Base-by-base conservation (phyloP, 2,888 invertebrate species). In the Lordiphosa andalusiaca region DNA sequence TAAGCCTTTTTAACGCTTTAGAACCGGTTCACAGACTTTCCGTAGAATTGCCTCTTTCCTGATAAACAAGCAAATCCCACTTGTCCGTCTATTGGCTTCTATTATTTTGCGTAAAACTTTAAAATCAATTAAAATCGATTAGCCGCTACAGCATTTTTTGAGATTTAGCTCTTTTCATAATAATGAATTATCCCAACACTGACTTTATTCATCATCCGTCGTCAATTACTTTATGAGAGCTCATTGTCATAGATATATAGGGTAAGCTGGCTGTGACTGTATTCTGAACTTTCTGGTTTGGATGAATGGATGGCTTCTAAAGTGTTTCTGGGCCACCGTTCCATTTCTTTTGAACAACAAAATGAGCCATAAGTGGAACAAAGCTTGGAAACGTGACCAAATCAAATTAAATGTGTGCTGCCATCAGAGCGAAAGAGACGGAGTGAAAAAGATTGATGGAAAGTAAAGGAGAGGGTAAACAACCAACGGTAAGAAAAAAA, bases 291-390 rank as follows among this genome's bases (percentile, higher is more conserved):
- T 10, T 16, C 6, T 33, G 19, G 36, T 25, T 9, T 40, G 10
- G 42, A 6, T 19, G 12, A 16, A 13, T 9, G 5, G 4, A 16
- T 9, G 25, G 40, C 39, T 19, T 49, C 42, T 25, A 30, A 30
- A 30, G 30, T 30, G 30, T 30, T 30, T 9, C 30, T 30, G 9
- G 30, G 30, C 21, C 42, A 50, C 46, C 51, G 57, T 64, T 65
- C 10, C 33, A 30, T 41, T 25, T 42, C 10, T 44, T 30, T 44
- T 30, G 30, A 44, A 44, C 33, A 33, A 70, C 67, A 77, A 86
- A 87, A 87, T 87, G 87, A 85, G 86, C 86, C 86, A 87, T 87
- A 87, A 87, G 88, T 87, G 87, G 87, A 88, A 84, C 87, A 88
- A 88, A 88, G 88, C 88, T 86, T 71, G 73, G 56, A 73, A 84